Base-by-base conservation (phyloP, 2,113 vertebrate genomes). In the Epinephelus cyanopodus region DNA sequence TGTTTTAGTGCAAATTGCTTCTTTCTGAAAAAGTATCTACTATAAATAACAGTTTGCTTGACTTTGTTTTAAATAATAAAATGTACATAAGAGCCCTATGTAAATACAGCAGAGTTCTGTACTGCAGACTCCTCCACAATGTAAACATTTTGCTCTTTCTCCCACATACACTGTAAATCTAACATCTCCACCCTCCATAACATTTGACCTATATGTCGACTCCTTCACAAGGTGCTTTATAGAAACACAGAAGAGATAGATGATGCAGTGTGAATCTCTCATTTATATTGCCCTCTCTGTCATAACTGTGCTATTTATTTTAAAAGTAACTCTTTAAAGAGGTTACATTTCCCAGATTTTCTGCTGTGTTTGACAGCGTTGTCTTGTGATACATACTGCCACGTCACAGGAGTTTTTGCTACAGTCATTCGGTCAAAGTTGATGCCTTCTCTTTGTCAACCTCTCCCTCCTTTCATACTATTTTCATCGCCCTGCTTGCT, bases 121-220 rank as follows among this genome's bases (percentile, higher is more conserved):
- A 53, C 37, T 18, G 74, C 79, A 77, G 67, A 72, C 68, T 58
- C 61, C 73, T 74, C 66, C 68, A 54, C 53, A 86, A 18, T 82
- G 61, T 93, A 91, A 92, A 90, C 83, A 92, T 75, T 70, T 77
- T 2, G 33, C 27, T 83, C 71, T 79, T 67, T 69, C 74, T 73
- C 68, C 74, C 83, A 81, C 82, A 70, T 52, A 74, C 77, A 74
- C 75, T 75, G 56, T 81, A 87, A 85, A 92, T 84, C 79, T 58
- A 74, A 60, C 50, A 71, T 79, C 71, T 69, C 63, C 52, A 45
- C 57, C 75, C 74, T 66, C 80, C 60, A 19, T 67, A 63, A 66
- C 63, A 65, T 81, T 69, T 88, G 81, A 85, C 85, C 74, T 48
- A 0, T 15, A 17, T 53, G 63, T 56, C 13, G 12, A 64, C 81